phyloP scores from a whole-genome alignment of 2,797 vertebrate genomes.

The Manis crassicaudata region DNA sequence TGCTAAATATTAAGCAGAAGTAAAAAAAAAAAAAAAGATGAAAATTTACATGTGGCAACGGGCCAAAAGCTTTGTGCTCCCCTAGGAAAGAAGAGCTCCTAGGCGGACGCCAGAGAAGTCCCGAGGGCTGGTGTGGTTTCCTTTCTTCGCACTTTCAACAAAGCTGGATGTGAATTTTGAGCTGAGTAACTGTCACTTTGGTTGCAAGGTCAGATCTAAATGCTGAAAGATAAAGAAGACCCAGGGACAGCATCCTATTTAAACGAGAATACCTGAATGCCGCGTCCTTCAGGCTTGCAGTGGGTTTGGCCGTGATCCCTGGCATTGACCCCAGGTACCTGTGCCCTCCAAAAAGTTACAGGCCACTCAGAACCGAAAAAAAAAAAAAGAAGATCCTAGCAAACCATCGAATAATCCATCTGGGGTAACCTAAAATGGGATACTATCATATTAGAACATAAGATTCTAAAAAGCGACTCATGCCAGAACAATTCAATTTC shows the following conservation, averaged over 20 bases:
- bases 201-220: background rate
- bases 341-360: background rate
- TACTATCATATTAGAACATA: background rate
- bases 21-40: background rate
- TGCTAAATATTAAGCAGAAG: background rate
- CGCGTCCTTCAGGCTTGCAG: background rate
- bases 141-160: background rate
- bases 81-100: background rate
- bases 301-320: background rate
- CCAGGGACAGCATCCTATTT: background rate
- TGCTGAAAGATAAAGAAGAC: background rate
- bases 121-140: background rate
- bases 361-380: background rate
- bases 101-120: background rate
- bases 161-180: background rate
- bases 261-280: background rate
- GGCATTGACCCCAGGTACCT: background rate
- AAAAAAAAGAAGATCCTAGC: background rate
- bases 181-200: background rate
- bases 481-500: background rate
- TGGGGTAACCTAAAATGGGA: background rate
- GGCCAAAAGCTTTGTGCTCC: background rate
- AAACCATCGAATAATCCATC: background rate
- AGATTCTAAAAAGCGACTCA: background rate
- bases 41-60: background rate